Evolutionary conservation across 2,888 invertebrate genomes (phyloP).

Genomic region (Antitype chi): DNA sequence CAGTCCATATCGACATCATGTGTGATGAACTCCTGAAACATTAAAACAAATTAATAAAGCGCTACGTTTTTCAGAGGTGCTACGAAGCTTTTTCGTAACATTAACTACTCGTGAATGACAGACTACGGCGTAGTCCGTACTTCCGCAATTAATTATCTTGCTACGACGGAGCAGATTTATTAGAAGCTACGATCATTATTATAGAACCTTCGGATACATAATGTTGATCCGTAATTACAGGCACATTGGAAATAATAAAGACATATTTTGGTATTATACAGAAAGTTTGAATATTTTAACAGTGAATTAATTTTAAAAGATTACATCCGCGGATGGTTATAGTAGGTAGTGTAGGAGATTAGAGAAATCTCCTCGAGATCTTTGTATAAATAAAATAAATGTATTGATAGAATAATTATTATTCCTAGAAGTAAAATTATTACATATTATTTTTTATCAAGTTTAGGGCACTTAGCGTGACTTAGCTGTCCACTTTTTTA

Average conservation of each 20-base stretch:
- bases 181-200: not conserved
- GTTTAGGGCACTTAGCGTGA: too few species aligned
- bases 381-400: too few species aligned
- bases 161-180: not conserved
- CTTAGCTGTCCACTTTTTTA: too few species aligned
- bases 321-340: not conserved
- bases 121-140: not conserved
- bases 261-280: not conserved
- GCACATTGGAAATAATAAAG: not conserved
- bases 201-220: not conserved
- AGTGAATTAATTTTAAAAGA: not conserved
- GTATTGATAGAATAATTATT: too few species aligned
- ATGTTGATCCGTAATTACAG: not conserved
- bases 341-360: not conserved
- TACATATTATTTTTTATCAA: too few species aligned
- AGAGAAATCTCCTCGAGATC: not conserved
- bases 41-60: not conserved
- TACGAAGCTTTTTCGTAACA: not conserved
- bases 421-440: too few species aligned
- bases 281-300: not conserved
- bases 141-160: not conserved
- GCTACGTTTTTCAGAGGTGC: not conserved
- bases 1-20: not conserved
- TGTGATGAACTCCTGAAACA: too few species aligned
- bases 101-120: not conserved